Conservation (phyloP, 1,140 invertebrate species). For the Aphaenogaster rudis region DNA sequence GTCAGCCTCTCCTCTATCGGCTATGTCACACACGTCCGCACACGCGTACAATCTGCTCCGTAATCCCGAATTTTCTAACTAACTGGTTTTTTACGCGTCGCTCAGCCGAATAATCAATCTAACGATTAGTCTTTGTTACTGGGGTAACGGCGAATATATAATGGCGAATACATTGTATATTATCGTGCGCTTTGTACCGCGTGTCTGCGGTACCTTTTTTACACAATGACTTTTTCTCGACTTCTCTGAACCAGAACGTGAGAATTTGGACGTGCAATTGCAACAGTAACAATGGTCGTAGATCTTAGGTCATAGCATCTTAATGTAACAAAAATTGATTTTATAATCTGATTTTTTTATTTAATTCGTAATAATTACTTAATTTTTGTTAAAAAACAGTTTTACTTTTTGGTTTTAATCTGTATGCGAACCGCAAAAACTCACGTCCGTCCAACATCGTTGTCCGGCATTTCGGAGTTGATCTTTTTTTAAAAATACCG, state of each 20-base stretch:
- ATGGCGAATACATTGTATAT: conserved; percentile 11
- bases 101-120: conserved; percentile 60
- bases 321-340: too few relatives aligned
- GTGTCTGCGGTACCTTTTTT: neutral
- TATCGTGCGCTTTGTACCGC: conserved; percentile 2
- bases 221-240: neutral
- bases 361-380: neutral
- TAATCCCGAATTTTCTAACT: conserved; percentile 65
- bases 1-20: conserved; percentile 45
- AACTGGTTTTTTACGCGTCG: conserved; percentile 59
- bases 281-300: neutral
- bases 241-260: neutral
- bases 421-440: neutral
- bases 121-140: conserved; percentile 46
- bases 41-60: conserved; percentile 40
- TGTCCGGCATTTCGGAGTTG: neutral
- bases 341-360: neutral
- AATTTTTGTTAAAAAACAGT: neutral
- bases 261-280: neutral
- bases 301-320: neutral
- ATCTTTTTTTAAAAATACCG: neutral
- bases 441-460: neutral
- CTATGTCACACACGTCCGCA: conserved; percentile 41
- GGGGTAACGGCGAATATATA: conserved; percentile 24
- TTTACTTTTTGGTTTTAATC: neutral